These are phyloP conservation scores for Ichneumoninae sp. DNA, from an alignment of 2,888 invertebrate genomes.

Conservation along the genomic window DNA sequence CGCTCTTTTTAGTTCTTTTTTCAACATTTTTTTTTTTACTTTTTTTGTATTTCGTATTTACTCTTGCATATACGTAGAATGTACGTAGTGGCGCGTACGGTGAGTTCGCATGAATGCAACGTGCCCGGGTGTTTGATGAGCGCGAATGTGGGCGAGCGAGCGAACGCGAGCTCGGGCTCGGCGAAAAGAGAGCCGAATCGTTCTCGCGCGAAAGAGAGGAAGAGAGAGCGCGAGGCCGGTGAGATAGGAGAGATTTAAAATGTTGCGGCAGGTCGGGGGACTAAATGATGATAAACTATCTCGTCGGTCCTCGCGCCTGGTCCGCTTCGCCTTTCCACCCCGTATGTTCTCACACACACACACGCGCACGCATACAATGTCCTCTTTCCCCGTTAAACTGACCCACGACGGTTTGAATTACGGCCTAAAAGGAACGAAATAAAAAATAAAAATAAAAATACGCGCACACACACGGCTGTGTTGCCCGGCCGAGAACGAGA, in stretches of 20 bases:
- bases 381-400: conserved; percentile 72
- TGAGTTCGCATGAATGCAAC: conserved; percentile 12
- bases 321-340: conserved; percentile 48
- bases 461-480: conserved; percentile 63
- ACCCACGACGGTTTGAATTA: conserved; percentile 81
- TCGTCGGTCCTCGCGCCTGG: conserved; percentile 72
- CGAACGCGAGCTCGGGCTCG: conserved; percentile 29
- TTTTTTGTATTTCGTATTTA: conserved; percentile 43
- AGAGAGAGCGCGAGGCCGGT: conserved; percentile 62
- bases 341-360: conserved; percentile 45
- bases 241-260: conserved; percentile 83
- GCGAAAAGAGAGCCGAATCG: conserved; percentile 46
- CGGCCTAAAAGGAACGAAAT: conserved; percentile 70
- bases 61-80: conserved; percentile 11
- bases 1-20: too few relatives aligned
- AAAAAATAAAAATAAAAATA: conserved; percentile 51
- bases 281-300: conserved; percentile 84
- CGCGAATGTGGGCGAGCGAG: conserved; percentile 55
- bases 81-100: neutral
- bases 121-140: conserved; percentile 45
- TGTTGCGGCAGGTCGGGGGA: conserved; percentile 82
- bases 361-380: neutral
- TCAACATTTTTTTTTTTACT: conserved; percentile 1
- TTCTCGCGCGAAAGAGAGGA: conserved; percentile 56
- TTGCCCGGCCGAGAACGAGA: conserved; percentile 33